Conservation (phyloP, 2,113 vertebrate species). For the Tragelaphus strepsiceros region DNA sequence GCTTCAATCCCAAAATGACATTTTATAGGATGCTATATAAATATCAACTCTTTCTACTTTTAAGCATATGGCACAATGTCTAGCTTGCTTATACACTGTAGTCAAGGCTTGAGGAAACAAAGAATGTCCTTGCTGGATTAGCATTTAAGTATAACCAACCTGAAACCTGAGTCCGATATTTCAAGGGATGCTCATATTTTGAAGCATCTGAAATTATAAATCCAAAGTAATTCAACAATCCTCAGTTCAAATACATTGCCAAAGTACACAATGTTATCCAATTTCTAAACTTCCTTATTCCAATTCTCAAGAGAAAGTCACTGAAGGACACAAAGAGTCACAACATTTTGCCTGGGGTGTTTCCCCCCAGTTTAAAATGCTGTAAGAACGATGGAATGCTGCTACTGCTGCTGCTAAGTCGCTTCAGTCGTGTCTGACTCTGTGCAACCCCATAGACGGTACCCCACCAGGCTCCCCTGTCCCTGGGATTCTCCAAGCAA, state of each 20-base stretch:
- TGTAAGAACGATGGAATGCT: not conserved
- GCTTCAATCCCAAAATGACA: not conserved
- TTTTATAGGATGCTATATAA: not conserved
- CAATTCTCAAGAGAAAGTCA: not conserved
- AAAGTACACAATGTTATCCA: not conserved
- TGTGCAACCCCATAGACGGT: too few relatives aligned
- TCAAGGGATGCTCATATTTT: not conserved
- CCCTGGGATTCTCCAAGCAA: too few relatives aligned
- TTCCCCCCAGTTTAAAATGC: not conserved
- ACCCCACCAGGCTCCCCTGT: too few relatives aligned
- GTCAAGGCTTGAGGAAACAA: not conserved
- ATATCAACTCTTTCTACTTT: not conserved
- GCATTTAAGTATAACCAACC: not conserved
- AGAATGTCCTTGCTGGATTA: not conserved
- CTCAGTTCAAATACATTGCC: not conserved
- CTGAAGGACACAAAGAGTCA: not conserved
- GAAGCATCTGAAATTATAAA: not conserved
- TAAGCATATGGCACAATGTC: not conserved
- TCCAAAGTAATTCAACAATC: not conserved
- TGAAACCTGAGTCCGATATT: not conserved
- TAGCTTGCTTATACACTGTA: not conserved
- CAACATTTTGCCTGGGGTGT: not conserved
- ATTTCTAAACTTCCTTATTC: not conserved
- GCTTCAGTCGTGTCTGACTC: too few relatives aligned
- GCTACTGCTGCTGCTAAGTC: too few relatives aligned